Base-by-base conservation (phyloP, 1,140 invertebrate genomes). In the Trichonephila clavipes region DNA sequence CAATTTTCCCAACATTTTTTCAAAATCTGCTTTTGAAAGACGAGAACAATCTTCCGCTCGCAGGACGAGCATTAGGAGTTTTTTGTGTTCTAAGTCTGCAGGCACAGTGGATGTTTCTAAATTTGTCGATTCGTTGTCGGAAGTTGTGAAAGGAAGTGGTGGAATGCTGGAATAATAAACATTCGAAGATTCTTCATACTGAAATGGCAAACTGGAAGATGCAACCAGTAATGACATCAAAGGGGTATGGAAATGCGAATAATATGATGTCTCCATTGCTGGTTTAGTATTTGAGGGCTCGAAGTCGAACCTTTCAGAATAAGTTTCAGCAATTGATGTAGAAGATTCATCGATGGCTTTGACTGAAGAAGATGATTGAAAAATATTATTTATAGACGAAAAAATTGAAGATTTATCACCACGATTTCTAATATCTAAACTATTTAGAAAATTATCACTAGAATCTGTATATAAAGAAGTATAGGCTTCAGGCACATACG, bases 1-100 rank as follows among this genome's bases (percentile, higher is more conserved):
- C 40, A 93, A 51, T 28, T 93, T 93, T 18, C 72, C 62, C 6
- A 93, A 21, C 86, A 93, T 93, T 24, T 93, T 93, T 58, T 93
- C 92, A 24, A 93, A 93, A 64, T 93, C 92, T 21, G 44, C 66
- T 58, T 93, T 93, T 19, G 92, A 93, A 16, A 93, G 83, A 40
- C 72, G 72, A 7, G 92, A 44, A n/a, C 92, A 93, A 64, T 93
- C 92, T 81, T 93, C 92, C 6, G 92, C 92, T 40, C 85, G 51
- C n/a, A 93, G 28, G 18, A 93, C 92, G 8, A 93, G 59, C 92
- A 93, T 93, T 59, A 93, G 51, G 14, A 93, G 92, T 51, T 93
- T 93, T 86, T 93, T 93, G 59, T 93, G 92, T 1, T 93, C 92
- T 19, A 28, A 72, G 18, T 81, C 83, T 24, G 51, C 34, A 69